Evolutionary conservation across 2,797 vertebrate species (phyloP), one percentile per base, ranked within the genome.

Genomic region (Typhlichthys subterraneus): DNA sequence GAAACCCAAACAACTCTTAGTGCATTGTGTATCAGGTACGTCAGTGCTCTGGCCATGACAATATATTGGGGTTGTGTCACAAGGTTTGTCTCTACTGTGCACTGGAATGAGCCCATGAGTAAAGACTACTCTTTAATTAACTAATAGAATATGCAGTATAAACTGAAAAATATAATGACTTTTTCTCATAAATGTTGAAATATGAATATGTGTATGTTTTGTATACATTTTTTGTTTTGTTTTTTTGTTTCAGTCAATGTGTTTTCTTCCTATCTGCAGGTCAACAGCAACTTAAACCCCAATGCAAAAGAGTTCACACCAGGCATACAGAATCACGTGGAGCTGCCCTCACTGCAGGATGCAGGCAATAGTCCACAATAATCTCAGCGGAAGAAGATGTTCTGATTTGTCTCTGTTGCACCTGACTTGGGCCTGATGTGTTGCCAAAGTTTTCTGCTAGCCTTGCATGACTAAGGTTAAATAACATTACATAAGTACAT

Each of bases 301-400:
- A 94, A 96, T 57, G 96, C 96, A 85, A 96, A 95, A 92, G 95
- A 96, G 88, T 97, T 96, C 92, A 93, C 95, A 80, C 96, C 96
- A 62, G 95, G 95, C 61, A 94, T 95, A 88, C 75, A 86, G 81
- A 95, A 95, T 88, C 96, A 96, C 84, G 83, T 89, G 92, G 92
- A 91, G 38, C 80, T 88, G 83, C 85, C 76, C 63, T 49, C 1
- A 67, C 86, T 72, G 88, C 84, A 86, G 87, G 84, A 86, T 89
- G 67, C 90, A 87, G 83, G 86, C 87, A 87, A 88, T 87, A 91
- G 91, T 92, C 93, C 87, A 89, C 93, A 93, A 94, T 94, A 93
- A 95, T 93, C 92, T 93, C 94, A 93, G 90, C 93, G 93, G 88
- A 92, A 92, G 91, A 94, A 93, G 91, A 92, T 85, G 86, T 91